Base-by-base conservation (phyloP, 2,113 vertebrate species). In the Neolamprologus tretocephalus region DNA sequence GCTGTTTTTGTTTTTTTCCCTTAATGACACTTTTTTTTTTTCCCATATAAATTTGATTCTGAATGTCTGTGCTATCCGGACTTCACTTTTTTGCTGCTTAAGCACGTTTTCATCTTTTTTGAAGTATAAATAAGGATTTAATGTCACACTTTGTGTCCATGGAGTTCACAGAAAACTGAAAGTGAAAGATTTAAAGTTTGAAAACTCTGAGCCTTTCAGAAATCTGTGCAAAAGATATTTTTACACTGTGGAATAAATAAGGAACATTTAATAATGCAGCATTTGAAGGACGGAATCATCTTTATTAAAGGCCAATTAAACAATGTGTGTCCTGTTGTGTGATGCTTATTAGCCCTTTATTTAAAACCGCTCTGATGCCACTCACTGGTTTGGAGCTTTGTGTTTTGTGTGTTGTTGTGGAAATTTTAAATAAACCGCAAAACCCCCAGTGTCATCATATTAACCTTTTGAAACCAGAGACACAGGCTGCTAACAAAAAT, bases 301-400 rank as follows among this genome's bases (percentile, higher is more conserved):
- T 19, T 84, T 82, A 94, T 89, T 94, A 94, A 94, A 94, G 53
- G 88, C 61, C 63, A 83, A 89, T 91, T 51, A 89, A 92, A 89
- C 49, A 40, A 61, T 6, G n/a, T 9, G 11, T 82, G n/a, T 9
- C 4, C 10, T 79, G 19, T 80, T 28, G 3, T 23, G 84, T 55
- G 13, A 4, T 86, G 28, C 81, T 42, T 89, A 5, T 53, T 33
- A 37, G 16, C 9, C 2, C 17, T 86, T 73, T 71, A 58, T 49
- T 80, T 40, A 49, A 75, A 75, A 31, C 16, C 4, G 21, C 68
- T 73, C 37, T 45, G 40, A 73, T 26, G 8, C 40, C 68, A 17
- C 21, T 26, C 21, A 78, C 9, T 45, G 9, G 42, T 45, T 49
- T 19, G 8, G 23, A 28, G 40, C 21, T 73, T 28, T 47, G 23